A percentile compares a stretch with the other conserved stretches of the same genome.
Conservation (phyloP, 2,797 vertebrate genomes). For the Neopelma chrysocephalum region DNA sequence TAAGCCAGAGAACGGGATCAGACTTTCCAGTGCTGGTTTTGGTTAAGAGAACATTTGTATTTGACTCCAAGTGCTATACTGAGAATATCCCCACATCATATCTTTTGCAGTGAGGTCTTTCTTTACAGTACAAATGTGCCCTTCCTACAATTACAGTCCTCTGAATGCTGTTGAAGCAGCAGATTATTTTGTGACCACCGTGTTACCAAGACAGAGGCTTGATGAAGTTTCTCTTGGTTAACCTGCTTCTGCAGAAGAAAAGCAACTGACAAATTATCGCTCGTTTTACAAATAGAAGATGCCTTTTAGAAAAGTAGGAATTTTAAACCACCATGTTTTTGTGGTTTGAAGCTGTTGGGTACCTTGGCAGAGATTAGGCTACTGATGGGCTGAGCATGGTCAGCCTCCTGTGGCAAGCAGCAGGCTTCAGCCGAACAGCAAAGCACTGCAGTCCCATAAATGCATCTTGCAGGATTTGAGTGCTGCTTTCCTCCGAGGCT, state of each 20-base stretch:
- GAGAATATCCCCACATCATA: rapidly evolving
- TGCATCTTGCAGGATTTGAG: not conserved
- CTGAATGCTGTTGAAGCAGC: not conserved
- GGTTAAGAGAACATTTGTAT: not conserved
- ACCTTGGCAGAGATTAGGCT: not conserved
- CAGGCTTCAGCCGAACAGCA: not conserved
- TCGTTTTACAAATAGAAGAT: not conserved
- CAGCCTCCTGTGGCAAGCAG: not conserved
- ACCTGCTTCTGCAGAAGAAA: not conserved
- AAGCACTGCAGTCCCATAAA: not conserved
- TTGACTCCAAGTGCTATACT: not conserved
- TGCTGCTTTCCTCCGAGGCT: not conserved
- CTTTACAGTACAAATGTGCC: not conserved
- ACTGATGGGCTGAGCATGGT: not conserved
- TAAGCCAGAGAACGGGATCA: not conserved
- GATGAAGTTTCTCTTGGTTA: not conserved
- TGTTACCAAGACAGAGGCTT: not conserved
- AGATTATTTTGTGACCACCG: not conserved
- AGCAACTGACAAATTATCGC: not conserved
- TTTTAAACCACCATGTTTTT: not conserved
- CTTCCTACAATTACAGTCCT: not conserved
- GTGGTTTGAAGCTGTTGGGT: not conserved
- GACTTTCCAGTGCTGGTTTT: not conserved
- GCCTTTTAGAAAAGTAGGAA: not conserved
- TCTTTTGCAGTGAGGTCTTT: not conserved